A percentile compares a stretch with the other conserved stretches of the same genome.
Conservation (phyloP, 2,888 invertebrate species). For the Busseola fusca region DNA sequence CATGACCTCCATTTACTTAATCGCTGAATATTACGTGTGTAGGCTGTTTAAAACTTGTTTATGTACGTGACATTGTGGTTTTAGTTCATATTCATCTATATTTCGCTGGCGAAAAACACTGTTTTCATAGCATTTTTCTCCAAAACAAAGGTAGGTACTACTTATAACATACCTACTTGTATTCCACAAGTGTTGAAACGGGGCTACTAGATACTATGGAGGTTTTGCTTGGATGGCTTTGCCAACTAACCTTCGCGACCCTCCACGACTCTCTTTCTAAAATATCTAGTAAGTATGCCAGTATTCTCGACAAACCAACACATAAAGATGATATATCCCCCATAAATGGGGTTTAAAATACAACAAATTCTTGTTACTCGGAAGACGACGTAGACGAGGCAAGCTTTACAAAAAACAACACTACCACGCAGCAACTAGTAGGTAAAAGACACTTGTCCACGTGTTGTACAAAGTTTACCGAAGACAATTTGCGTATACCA, state of each 20-base stretch:
- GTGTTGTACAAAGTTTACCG: slow-evolving; percentile 6
- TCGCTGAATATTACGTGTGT: slow-evolving; percentile 27
- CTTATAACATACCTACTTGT: not conserved
- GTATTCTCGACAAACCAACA: not conserved
- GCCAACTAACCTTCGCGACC: not conserved
- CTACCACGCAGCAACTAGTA: not conserved
- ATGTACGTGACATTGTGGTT: slow-evolving; percentile 30
- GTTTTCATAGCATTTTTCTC: not conserved
- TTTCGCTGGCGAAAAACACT: not conserved
- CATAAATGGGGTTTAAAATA: slow-evolving; percentile 41
- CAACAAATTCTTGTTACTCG: slow-evolving; percentile 31
- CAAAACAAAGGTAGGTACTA: not conserved
- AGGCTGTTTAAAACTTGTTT: slow-evolving; percentile 19
- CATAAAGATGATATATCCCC: slow-evolving; percentile 37
- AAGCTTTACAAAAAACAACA: not conserved
- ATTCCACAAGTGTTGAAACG: not conserved
- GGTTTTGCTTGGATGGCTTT: not conserved
- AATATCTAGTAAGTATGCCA: slow-evolving; percentile 1
- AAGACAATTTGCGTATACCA: slow-evolving; percentile 28
- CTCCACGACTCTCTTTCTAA: not conserved
- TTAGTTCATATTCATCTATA: slow-evolving; percentile 6
- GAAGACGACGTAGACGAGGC: not conserved
- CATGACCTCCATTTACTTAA: slow-evolving; percentile 44
- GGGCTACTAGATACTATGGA: not conserved
- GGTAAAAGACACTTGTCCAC: not conserved